Evolutionary conservation across 2,888 invertebrate genomes (phyloP), one percentile per base, ranked within the genome.

Genomic region (Cremastinae sp.): DNA sequence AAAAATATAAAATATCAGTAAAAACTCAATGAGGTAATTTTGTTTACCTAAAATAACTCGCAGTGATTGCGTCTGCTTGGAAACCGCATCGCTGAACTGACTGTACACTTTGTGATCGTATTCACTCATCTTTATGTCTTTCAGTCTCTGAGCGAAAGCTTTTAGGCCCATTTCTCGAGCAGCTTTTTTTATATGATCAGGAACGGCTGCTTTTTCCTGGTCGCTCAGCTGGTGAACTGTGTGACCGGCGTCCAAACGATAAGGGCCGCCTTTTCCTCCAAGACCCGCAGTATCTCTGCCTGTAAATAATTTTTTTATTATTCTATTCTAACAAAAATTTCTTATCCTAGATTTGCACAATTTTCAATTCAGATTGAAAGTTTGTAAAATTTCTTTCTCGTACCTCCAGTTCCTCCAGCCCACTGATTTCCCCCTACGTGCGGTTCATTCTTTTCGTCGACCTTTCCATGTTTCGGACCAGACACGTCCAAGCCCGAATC

Each of bases 361-460:
- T n/a, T n/a, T n/a, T n/a, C n/a, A n/a, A n/a, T n/a, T n/a, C n/a
- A n/a, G n/a, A n/a, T n/a, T n/a, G n/a, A n/a, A n/a, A n/a, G n/a
- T n/a, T n/a, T n/a, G n/a, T n/a, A n/a, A n/a, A n/a, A n/a, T n/a
- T n/a, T n/a, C n/a, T n/a, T n/a, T n/a, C n/a, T 9, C 70, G 16
- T 79, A 18, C 97, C 98, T 39, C 97, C 98, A 8, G 95, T 96
- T 61, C 98, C 98, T 35, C 98, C 98, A 53, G 98, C 98, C 98
- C 98, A 99, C 0, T 95, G 97, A 87, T 97, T 97, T 0, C 98
- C 98, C 35, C 98, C 98, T 47, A 98, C 97, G 90, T 99, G 98
- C 0, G 98, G 98, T 51, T 95, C 93, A 85, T 96, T 96, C 10
- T 95, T 94, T 0, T 95, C 94, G 89, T 98, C 98, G 12, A 95